Evolutionary conservation across 2,888 invertebrate species (phyloP).

Genomic region (Euphydryas editha): DNA sequence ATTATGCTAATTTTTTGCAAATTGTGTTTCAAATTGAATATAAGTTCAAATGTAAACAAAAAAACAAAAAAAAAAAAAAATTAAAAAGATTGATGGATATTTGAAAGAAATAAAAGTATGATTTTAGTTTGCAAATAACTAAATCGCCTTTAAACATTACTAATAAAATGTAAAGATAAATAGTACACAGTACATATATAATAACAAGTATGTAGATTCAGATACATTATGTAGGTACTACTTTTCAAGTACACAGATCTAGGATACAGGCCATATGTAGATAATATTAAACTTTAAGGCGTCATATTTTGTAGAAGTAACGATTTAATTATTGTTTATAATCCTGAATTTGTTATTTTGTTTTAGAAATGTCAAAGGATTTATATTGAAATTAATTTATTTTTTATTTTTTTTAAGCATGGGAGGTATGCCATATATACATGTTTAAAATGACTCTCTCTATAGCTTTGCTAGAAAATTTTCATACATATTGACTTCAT

Average conservation of each 20-base stretch:
- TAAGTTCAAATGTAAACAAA: too few relatives aligned
- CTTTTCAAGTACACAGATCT: constrained; percentile 35
- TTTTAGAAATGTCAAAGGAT: not conserved
- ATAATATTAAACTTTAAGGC: constrained; percentile 22
- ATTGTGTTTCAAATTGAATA: too few relatives aligned
- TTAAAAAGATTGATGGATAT: too few relatives aligned
- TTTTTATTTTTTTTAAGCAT: too few relatives aligned
- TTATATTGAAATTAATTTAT: not conserved
- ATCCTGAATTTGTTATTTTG: constrained; percentile 4
- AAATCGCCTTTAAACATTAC: constrained; percentile 3
- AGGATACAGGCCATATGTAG: constrained; percentile 28
- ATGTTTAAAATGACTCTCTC: too few relatives aligned
- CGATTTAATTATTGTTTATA: constrained; percentile 5
- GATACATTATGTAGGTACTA: constrained; percentile 3
- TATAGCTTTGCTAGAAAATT: too few relatives aligned
- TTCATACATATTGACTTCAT: too few relatives aligned
- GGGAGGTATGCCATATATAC: too few relatives aligned
- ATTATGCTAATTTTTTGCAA: too few relatives aligned
- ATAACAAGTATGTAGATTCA: constrained; percentile 19
- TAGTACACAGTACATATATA: constrained; percentile 6
- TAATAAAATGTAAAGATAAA: constrained; percentile 13
- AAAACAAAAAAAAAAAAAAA: too few relatives aligned
- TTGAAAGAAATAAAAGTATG: not conserved
- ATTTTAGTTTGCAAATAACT: not conserved
- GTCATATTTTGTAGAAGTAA: constrained; percentile 10